Conservation (phyloP, 2,113 vertebrate genomes). For the Cyprinus carpio region DNA sequence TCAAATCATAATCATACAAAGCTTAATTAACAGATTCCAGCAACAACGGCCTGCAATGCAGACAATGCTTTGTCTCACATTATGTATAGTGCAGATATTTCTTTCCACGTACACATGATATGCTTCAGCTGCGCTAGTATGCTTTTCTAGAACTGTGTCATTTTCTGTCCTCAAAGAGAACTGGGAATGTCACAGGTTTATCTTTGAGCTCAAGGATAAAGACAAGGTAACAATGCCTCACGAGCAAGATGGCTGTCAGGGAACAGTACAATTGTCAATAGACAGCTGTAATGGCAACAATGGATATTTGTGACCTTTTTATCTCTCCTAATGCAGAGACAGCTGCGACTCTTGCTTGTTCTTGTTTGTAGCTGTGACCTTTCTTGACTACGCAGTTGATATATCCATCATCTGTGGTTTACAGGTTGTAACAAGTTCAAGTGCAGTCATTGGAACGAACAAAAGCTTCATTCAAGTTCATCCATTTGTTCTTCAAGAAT, state of each 20-base stretch:
- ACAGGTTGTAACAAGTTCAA: background rate
- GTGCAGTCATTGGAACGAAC: background rate
- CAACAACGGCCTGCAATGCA: background rate
- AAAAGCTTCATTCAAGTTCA: background rate
- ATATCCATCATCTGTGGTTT: background rate
- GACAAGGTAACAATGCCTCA: constrained; percentile 56
- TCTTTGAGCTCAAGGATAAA: constrained; percentile 63
- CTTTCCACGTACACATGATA: constrained; percentile 13
- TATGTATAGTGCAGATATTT: background rate
- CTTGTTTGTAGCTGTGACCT: constrained; percentile 5
- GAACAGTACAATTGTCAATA: constrained; percentile 25
- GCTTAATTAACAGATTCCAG: background rate
- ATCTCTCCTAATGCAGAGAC: background rate
- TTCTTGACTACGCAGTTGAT: background rate
- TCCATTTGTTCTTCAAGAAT: background rate
- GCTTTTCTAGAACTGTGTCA: constrained; percentile 31
- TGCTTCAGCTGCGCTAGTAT: constrained; percentile 1
- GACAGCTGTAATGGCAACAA: constrained; percentile 32
- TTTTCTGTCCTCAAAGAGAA: constrained; percentile 52
- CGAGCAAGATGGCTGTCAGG: constrained; percentile 39
- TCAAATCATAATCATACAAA: background rate
- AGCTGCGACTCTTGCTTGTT: constrained; percentile 26
- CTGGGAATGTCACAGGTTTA: constrained; percentile 59
- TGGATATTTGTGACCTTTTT: constrained; percentile 39
- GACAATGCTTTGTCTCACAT: background rate